Evolutionary conservation across 2,797 vertebrate species (phyloP).

Genomic region (Dryobates pubescens): DNA sequence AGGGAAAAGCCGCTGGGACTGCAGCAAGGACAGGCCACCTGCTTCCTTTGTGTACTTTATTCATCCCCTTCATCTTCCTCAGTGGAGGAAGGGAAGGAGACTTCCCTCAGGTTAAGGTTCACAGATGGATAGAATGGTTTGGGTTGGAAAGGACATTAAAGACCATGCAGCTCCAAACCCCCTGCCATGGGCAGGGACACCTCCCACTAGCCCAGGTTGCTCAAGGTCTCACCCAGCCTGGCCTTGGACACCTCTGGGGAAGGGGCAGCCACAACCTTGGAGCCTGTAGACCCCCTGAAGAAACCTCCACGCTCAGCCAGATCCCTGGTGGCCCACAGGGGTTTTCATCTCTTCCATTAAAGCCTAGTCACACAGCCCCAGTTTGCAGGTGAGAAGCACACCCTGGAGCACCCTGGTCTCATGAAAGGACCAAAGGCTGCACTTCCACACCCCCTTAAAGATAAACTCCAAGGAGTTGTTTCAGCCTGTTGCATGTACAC

Average conservation of each 20-base stretch:
- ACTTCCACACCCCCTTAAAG: background rate
- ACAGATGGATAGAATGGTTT: too few relatives aligned
- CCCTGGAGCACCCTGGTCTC: background rate
- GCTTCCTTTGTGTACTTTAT: background rate
- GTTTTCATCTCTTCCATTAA: background rate
- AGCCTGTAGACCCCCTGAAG: background rate
- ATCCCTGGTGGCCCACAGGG: fast-evolving
- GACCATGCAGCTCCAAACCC: too few relatives aligned
- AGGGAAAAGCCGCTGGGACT: background rate
- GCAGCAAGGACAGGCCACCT: background rate
- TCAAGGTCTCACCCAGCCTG: too few relatives aligned
- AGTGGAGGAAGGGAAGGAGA: background rate
- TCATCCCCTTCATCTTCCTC: background rate
- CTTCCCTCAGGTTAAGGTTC: background rate
- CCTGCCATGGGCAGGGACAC: too few relatives aligned
- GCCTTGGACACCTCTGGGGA: too few relatives aligned
- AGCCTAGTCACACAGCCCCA: background rate
- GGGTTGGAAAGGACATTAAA: too few relatives aligned
- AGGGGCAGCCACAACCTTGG: too few relatives aligned
- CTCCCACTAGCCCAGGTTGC: too few relatives aligned
- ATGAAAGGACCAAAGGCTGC: background rate
- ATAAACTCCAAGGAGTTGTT: background rate
- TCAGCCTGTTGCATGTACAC: background rate
- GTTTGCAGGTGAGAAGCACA: background rate
- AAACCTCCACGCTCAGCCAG: background rate